These are phyloP conservation scores for Monochamus saltuarius DNA, from an alignment of 1,140 invertebrate genomes.

Conservation along the genomic window DNA sequence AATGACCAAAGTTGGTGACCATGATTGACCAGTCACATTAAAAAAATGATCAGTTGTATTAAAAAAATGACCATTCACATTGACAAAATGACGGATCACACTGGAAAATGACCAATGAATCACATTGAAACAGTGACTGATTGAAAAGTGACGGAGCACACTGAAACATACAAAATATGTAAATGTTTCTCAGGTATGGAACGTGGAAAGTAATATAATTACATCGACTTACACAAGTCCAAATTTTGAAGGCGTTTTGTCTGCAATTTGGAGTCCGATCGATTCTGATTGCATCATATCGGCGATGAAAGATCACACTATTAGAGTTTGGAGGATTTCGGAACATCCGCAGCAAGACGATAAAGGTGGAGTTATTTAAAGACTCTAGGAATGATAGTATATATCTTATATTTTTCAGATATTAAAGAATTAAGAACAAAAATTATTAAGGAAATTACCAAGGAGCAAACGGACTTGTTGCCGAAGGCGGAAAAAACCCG, in stretches of 20 bases:
- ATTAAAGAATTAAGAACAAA: slow-evolving; percentile 7
- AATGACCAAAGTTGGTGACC: too few species aligned
- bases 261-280: slow-evolving; percentile 65
- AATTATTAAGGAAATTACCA: slow-evolving; percentile 9
- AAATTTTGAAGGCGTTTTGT: slow-evolving; percentile 54
- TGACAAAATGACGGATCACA: too few species aligned
- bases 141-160: too few species aligned
- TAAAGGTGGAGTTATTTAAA: slow-evolving; percentile 19
- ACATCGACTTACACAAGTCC: slow-evolving; percentile 61
- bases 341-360: slow-evolving; percentile 39
- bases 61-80: too few species aligned
- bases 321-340: slow-evolving; percentile 62
- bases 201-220: slow-evolving; percentile 59
- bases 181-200: slow-evolving; percentile 64
- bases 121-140: too few species aligned
- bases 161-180: too few species aligned
- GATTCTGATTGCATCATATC: slow-evolving; percentile 63
- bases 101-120: too few species aligned
- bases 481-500: neutral
- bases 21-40: too few species aligned
- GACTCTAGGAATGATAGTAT: too few species aligned
- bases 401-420: neutral
- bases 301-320: slow-evolving; percentile 60
- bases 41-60: too few species aligned
- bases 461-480: slow-evolving; percentile 1